Evolutionary conservation across 2,113 vertebrate species (phyloP), one percentile per base, ranked within the genome.

Genomic region (Sylvia atricapilla): DNA sequence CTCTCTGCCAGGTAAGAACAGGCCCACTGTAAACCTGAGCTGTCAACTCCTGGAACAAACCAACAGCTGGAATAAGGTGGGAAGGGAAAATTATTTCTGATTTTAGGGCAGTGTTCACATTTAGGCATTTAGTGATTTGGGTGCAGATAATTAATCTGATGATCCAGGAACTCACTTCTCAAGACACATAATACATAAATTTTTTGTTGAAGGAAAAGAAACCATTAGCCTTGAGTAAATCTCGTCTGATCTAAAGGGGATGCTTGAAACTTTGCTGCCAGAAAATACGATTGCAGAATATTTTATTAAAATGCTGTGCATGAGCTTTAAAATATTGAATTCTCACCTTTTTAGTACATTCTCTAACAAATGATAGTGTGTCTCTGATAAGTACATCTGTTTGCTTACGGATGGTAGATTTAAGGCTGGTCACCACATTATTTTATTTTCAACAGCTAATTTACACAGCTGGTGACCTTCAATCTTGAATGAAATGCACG

Each of bases 1-100:
- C 24, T 73, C 37, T 68, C 66, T 75, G 33, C 22, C 28, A 24
- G 39, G 15, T 60, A 5, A 9, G 20, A 47, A 37, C 6, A 64
- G 11, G 3, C 56, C 23, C 0, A 0, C 6, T 0, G 0, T 16
- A 84, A 86, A 77, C 10, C 18, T 43, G 21, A 74, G 76, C 52
- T 39, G 5, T 30, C 44, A 59, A 8, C 19, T 63, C 74, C 56
- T 49, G 52, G 23, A 72, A 47, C 24, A 82, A 84, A 72, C 14
- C 17, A 31, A 37, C 9, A 11, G 15, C 8, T 0, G 0, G 60
- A 67, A 33, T 55, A 23, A 87, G 19, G 52, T 15, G 6, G 2
- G 15, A 14, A 81, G 8, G 5, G 9, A 18, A 77, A 50, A 46
- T 25, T 67, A 81, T 31, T 82, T 81, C 56, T 87, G 11, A 33